Evolutionary conservation across 2,797 vertebrate genomes (phyloP).

Genomic region (Phrynocephalus guinanensis): DNA sequence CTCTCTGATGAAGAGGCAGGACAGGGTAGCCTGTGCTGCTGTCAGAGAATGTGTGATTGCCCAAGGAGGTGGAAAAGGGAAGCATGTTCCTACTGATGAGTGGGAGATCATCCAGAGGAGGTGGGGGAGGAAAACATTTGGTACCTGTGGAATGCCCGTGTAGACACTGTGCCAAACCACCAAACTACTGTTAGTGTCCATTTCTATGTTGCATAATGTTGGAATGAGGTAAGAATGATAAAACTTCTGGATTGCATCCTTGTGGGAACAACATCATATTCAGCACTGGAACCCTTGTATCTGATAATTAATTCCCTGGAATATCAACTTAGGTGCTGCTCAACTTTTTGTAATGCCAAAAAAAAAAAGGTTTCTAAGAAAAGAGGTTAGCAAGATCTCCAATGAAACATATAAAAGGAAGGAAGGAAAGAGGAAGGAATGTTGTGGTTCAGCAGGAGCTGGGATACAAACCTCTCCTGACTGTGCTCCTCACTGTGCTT

Average conservation of each 20-base stretch:
- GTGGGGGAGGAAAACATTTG: no score
- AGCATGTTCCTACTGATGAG: no score
- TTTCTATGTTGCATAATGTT: background rate
- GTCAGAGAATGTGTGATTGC: no score
- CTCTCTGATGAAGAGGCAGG: no score
- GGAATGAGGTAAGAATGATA: background rate
- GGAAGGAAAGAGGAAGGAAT: background rate
- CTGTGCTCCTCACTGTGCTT: background rate
- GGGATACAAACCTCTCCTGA: background rate
- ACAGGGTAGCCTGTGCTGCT: no score
- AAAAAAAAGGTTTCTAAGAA: background rate
- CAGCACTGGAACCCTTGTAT: conserved; percentile 15
- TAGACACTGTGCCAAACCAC: no score
- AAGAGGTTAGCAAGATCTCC: background rate
- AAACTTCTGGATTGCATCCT: background rate
- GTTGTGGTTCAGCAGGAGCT: conserved; percentile 14
- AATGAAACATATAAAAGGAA: background rate
- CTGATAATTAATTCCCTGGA: conserved; percentile 19
- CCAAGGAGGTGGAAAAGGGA: no score
- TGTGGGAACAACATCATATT: conserved; percentile 1
- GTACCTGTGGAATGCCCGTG: no score
- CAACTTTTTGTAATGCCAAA: background rate
- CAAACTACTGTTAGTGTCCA: no score
- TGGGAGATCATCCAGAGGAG: no score
- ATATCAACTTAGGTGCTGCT: background rate